Base-by-base conservation (phyloP, 2,888 invertebrate species). In the Bursaphelenchus okinawaensis region DNA sequence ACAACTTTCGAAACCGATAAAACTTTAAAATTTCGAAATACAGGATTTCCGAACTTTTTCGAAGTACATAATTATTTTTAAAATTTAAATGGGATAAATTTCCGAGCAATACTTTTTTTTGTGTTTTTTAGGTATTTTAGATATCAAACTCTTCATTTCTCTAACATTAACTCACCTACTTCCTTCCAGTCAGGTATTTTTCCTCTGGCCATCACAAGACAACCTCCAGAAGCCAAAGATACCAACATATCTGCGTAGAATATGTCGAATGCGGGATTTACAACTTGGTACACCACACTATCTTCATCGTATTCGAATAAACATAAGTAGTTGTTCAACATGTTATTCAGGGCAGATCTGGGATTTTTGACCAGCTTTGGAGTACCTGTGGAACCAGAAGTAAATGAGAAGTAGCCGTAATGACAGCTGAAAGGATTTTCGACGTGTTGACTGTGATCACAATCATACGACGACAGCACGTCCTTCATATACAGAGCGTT, bases 191-290 rank as follows among this genome's bases (percentile, higher is more conserved):
- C n/a, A 2, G 73, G 73, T 61, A 73, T 74, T n/a, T 50, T 26
- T 83, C 22, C 59, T 20, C 52, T 55, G 19, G 74, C 74, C n/a
- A 73, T 31, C 12, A 62, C 29, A 19, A 74, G 20, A 4, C 23
- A 26, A 0, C 68, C 63, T 8, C 70, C 71, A 54, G 74, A 75
- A 6, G 61, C 28, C 7, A 78, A 52, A 0, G 71, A 54, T 29
- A 71, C 68, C 7, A 69, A 52, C 4, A 80, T n/a, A 60, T 79
- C 79, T 20, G 75, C 78, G 58, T 78, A 78, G 68, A 80, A 79
- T 9, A 79, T 79, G 68, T 79, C 79, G 52, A 79, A 79, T 0
- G 73, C 72, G 23, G 73, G 72, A 65, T 78, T 78, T 28, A 79
- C 78, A 4, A 75, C 72, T 65, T 79, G 77, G 60, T 77, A 77